Percentiles rank a stretch among this genome's conserved stretches.
phyloP scores from a whole-genome alignment of 2,797 vertebrate genomes.

The Orientallactaga sibirica region DNA sequence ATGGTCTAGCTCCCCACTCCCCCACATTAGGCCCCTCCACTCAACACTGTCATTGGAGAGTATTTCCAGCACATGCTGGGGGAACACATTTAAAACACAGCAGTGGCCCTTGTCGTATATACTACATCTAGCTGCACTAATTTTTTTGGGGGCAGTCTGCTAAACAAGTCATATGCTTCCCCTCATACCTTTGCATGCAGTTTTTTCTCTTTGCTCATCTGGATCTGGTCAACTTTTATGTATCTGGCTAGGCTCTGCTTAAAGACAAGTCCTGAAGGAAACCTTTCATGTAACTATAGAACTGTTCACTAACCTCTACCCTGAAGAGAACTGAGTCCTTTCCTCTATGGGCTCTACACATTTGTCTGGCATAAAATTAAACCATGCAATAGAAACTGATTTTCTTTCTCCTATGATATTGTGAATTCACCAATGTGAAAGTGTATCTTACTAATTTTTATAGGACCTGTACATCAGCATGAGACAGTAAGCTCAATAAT shows the following conservation, averaged over 20 bases:
- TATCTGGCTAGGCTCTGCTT: neutral
- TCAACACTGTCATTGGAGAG: neutral
- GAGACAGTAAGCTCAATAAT: neutral
- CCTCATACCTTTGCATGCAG: neutral
- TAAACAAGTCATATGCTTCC: neutral
- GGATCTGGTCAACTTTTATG: neutral
- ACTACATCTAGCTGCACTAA: neutral
- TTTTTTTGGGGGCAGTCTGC: neutral
- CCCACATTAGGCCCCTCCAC: neutral
- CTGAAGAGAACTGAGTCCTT: neutral
- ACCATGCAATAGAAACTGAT: neutral
- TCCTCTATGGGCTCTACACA: neutral
- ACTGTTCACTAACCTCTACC: neutral
- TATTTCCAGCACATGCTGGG: neutral
- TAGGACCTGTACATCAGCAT: neutral
- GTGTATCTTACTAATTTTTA: neutral
- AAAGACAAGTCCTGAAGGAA: neutral
- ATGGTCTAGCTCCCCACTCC: neutral
- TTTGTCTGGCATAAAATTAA: neutral
- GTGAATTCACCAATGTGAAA: neutral
- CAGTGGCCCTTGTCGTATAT: neutral
- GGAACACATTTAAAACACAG: neutral
- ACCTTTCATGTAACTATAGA: neutral
- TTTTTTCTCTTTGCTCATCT: neutral
- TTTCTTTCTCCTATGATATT: neutral